Evolutionary conservation across 2,888 invertebrate species (phyloP).

Genomic region (Acanthosepion esculentum): DNA sequence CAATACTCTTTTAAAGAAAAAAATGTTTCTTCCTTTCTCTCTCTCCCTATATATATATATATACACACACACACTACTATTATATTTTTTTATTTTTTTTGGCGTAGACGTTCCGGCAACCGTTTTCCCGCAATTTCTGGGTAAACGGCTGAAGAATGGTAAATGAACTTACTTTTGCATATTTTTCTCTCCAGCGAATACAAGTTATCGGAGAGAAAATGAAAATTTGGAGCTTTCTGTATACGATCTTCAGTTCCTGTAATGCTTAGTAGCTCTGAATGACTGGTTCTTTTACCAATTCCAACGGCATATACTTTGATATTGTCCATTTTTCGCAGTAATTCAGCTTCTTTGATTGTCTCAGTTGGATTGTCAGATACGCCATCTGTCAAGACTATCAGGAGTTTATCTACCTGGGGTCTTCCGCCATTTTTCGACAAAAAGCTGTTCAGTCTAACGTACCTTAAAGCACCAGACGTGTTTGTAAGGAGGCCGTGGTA

Average conservation of each 20-base stretch:
- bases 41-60: no score
- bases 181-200: neutral
- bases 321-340: neutral
- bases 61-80: no score
- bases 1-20: no score
- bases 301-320: slow-evolving; percentile 34
- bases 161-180: neutral
- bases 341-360: neutral
- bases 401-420: neutral
- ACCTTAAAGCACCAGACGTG: neutral
- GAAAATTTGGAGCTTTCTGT: neutral
- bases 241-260: neutral
- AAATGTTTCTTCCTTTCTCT: no score
- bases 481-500: neutral
- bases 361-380: neutral
- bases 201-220: neutral
- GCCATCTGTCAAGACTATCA: slow-evolving; percentile 39
- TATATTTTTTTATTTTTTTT: no score
- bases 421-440: neutral
- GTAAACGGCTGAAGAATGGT: no score
- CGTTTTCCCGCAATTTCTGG: no score
- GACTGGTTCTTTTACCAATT: neutral
- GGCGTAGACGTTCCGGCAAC: no score
- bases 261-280: neutral
- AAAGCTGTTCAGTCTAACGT: slow-evolving; percentile 40